Base-by-base conservation (phyloP, 1,140 invertebrate species). In the Grapholita molesta region DNA sequence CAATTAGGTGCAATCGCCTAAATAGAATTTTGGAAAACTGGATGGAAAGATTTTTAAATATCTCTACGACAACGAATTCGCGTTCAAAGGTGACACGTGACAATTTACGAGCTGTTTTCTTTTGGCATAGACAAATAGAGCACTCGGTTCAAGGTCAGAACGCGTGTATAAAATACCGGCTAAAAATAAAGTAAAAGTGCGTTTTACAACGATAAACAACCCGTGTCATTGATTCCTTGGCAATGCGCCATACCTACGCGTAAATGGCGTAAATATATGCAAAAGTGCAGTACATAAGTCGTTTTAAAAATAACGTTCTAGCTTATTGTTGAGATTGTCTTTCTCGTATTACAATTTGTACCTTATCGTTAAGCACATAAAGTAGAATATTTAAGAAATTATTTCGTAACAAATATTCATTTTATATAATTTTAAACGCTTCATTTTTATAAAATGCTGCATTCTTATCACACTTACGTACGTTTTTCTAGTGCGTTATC, bases 171-270 rank as follows among this genome's bases (percentile, higher is more conserved):
- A 28, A 30, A 61, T 61, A 61, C 24, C 55, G 24, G 12, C 25
- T 61, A 32, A 28, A 61, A 25, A 61, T 61, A 61, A 61, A 61
- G 28, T 61, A 61, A 61, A 32, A 61, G 55, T 32, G 42, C 42
- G 42, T 48, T 48, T 21, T 32, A 61, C n/a, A 11, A 61, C 12
- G 55, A 61, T 61, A 61, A 61, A 61, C 55, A 61, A 61, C 24
- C 25, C 55, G 28, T 61, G 28, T 24, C 25, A 15, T 15, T 8
- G 24, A 48, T 48, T 48, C 5, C 1, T 61, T 61, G 55, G 55
- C 55, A 5, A 15, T 12, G 24, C 25, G 55, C 55, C 55, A 61
- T 61, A 48, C 18, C 18, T 11, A 9, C 8, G 18, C 0, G 8
- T 21, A 48, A 48, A 21, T 21, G 18, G 18, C 18, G 15, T 48